Base-by-base conservation (phyloP, 2,113 vertebrate species). In the Cavia aperea region DNA sequence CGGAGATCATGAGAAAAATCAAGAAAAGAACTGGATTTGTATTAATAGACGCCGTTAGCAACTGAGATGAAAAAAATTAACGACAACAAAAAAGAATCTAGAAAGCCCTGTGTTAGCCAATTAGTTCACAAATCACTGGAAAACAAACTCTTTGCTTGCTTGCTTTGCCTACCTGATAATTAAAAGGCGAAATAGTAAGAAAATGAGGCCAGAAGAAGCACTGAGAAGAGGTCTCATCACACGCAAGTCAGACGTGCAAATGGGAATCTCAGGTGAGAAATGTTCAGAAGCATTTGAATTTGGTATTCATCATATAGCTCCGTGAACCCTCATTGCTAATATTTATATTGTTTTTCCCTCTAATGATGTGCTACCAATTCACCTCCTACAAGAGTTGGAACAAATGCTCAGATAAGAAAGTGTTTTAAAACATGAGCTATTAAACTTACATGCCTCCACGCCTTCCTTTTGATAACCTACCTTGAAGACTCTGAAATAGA, bases 331-430 rank as follows among this genome's bases (percentile, higher is more conserved):
- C 65, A 7, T 54, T 75, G 39, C 49, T 85, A 68, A 39, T 89
- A 58, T 88, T 88, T 91, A n/a, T 31, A 19, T 88, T 81, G 63
- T 86, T 88, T 73, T 82, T 91, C 93, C 78, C 51, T 49, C 77
- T 93, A n/a, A 94, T 88, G 94, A 94, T 12, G 12, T 9, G 39
- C 39, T 93, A 68, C 68, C 54, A 92, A 94, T 68, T 86, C 46
- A 86, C 36, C 56, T 95, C 73, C 68, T 86, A 23, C 29, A 33
- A 94, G 79, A 89, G 15, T 5, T n/a, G 62, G 51, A 93, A 91
- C 58, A 91, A 92, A 86, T 83, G 63, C 82, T 54, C 63, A 87
- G n/a, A 85, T 21, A 63, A 31, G 31, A 85, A 84, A 75, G 16
- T 58, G 24, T 88, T 91, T 86, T 89, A 49, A 90, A 86, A 93